phyloP scores from a whole-genome alignment of 1,140 invertebrate species.

The Tachypleus tridentatus region DNA sequence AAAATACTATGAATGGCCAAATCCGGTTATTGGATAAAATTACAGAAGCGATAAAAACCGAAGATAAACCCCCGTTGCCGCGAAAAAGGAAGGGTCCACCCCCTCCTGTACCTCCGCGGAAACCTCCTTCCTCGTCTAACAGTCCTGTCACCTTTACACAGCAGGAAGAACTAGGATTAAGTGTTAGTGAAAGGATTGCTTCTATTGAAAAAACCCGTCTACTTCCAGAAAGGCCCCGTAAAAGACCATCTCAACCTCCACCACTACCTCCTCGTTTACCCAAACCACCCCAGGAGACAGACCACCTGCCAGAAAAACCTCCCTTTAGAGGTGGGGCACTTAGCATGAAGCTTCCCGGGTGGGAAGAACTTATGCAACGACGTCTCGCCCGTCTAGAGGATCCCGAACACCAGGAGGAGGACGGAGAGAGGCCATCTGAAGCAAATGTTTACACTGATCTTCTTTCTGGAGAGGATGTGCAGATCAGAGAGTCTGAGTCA shows the following conservation, averaged over 20 bases:
- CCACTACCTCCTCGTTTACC: slow-evolving; percentile 19
- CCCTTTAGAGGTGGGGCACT: slow-evolving; percentile 10
- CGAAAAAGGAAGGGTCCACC: no score
- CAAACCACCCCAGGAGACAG: background rate
- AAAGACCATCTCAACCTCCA: slow-evolving; percentile 15
- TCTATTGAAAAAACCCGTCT: no score
- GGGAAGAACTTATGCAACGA: slow-evolving; percentile 4
- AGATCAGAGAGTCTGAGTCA: slow-evolving; percentile 53
- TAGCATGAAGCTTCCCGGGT: slow-evolving; percentile 5
- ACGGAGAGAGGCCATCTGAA: slow-evolving; percentile 44
- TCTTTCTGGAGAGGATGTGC: slow-evolving; percentile 43
- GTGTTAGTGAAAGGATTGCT: no score
- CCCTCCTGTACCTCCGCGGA: no score
- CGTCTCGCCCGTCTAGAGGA: background rate
- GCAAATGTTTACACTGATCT: slow-evolving; percentile 68
- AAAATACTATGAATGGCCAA: no score
- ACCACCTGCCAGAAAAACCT: slow-evolving; percentile 24
- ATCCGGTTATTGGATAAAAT: no score
- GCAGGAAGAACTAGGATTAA: no score
- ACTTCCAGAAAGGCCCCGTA: slow-evolving; percentile 2
- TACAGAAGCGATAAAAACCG: no score
- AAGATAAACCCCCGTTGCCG: no score
- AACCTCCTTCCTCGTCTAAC: no score
- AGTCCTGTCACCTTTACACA: no score
- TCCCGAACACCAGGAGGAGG: background rate